phyloP scores from a whole-genome alignment of 1,140 invertebrate genomes.

The Asobara japonica region DNA sequence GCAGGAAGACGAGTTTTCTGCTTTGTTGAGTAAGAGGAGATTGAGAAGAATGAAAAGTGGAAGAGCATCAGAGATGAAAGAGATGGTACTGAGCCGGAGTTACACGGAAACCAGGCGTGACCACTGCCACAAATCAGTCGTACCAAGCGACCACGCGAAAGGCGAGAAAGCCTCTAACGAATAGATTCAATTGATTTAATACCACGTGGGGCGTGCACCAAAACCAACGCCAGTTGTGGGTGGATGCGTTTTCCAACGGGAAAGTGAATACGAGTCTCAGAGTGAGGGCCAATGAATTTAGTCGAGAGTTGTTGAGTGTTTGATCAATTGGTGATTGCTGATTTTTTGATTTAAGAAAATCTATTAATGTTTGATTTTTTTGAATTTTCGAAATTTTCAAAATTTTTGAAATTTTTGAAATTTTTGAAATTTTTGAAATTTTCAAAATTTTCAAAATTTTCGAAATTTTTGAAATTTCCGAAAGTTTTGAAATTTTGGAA shows the following conservation, averaged over 20 bases:
- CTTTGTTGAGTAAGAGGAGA: background rate
- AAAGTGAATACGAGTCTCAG: background rate
- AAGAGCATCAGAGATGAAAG: constrained; percentile 19
- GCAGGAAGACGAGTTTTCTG: background rate
- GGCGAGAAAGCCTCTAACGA: constrained; percentile 31
- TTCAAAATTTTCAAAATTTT: too few relatives aligned
- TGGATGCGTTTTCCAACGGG: background rate
- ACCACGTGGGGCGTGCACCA: constrained; percentile 8
- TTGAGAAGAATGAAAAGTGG: background rate
- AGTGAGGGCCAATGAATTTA: background rate
- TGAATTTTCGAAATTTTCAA: too few relatives aligned
- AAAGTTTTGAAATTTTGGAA: too few relatives aligned
- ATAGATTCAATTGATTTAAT: constrained; percentile 37
- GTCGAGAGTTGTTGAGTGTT: background rate
- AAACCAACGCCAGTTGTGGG: background rate
- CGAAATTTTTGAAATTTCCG: too few relatives aligned
- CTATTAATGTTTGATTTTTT: too few relatives aligned
- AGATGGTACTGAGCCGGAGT: background rate
- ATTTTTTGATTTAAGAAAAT: too few relatives aligned
- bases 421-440: too few relatives aligned
- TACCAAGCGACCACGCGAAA: constrained; percentile 19
- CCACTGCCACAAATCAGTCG: constrained; percentile 35
- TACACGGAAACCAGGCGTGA: constrained; percentile 31
- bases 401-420: too few relatives aligned
- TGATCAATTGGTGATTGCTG: too few relatives aligned